A percentile compares a stretch with the other conserved stretches of the same genome.
phyloP scores from a whole-genome alignment of 2,113 vertebrate species.

The Notarius lentiginosus region DNA sequence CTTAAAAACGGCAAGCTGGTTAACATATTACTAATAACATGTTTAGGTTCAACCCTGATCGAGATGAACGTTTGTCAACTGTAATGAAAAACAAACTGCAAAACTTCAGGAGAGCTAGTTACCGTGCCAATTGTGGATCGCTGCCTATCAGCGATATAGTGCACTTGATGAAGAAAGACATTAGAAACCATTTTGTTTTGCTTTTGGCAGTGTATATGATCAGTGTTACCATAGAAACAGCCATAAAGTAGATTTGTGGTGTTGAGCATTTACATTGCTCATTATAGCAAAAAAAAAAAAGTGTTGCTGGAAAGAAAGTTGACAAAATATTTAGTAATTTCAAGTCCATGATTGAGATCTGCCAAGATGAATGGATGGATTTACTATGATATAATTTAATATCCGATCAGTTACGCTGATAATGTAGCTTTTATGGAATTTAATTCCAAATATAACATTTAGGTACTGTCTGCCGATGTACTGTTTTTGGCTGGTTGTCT shows the following conservation, averaged over 20 bases:
- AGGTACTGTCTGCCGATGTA: neutral
- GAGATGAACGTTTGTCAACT: neutral
- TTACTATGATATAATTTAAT: neutral
- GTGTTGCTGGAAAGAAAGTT: too few relatives aligned
- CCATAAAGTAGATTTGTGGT: neutral
- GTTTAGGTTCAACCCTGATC: too few relatives aligned
- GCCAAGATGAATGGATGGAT: neutral
- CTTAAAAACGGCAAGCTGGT: too few relatives aligned
- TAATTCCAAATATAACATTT: neutral
- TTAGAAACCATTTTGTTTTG: too few relatives aligned
- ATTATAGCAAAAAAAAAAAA: too few relatives aligned
- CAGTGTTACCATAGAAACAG: neutral
- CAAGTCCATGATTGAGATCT: too few relatives aligned
- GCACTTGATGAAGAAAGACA: neutral
- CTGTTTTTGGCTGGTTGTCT: neutral
- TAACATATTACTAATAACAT: too few relatives aligned
- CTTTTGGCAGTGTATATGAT: neutral
- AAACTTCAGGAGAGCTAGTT: neutral
- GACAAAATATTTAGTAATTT: too few relatives aligned
- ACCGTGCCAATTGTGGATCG: neutral
- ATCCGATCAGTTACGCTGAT: neutral
- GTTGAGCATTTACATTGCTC: too few relatives aligned
- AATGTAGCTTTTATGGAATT: constrained; percentile 2
- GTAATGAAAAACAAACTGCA: neutral
- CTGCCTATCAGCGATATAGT: neutral